A percentile compares a stretch with the other conserved stretches of the same genome.
phyloP scores from a whole-genome alignment of 2,797 vertebrate species.

The Danio albolineatus region DNA sequence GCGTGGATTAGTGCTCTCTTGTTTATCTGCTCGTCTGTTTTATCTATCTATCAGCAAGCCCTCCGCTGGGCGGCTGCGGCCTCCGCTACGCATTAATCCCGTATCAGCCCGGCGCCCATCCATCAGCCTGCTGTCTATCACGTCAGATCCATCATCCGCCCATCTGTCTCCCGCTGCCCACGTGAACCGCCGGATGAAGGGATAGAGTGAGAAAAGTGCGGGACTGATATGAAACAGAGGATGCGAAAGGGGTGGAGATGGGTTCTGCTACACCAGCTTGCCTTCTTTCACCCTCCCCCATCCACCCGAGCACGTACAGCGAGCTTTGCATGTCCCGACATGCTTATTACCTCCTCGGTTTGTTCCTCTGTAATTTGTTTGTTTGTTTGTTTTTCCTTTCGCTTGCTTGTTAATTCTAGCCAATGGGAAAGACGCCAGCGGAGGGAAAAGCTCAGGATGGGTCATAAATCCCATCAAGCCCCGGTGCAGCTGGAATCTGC shows the following conservation, averaged over 20 bases:
- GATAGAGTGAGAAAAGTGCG: slow-evolving; percentile 61
- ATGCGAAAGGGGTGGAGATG: slow-evolving; percentile 61
- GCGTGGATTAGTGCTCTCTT: slow-evolving; percentile 81
- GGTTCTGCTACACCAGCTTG: slow-evolving; percentile 45
- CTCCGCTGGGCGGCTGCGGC: slow-evolving; percentile 68
- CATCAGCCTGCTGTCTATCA: slow-evolving; percentile 83
- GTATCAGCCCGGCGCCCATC: slow-evolving; percentile 81
- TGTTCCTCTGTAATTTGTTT: slow-evolving; percentile 79
- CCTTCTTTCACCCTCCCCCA: slow-evolving; percentile 17
- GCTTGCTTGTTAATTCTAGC: slow-evolving; percentile 74
- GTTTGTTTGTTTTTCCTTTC: slow-evolving; percentile 66
- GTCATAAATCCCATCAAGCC: slow-evolving; percentile 78
- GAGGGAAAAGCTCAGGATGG: slow-evolving; percentile 65
- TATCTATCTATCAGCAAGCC: slow-evolving; percentile 82
- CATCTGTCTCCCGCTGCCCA: slow-evolving; percentile 80
- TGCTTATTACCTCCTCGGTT: slow-evolving; percentile 76
- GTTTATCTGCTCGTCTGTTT: slow-evolving; percentile 84
- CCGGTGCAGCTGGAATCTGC: slow-evolving; percentile 66
- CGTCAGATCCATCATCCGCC: slow-evolving; percentile 84
- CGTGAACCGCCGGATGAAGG: slow-evolving; percentile 71
- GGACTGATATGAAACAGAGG: slow-evolving; percentile 50
- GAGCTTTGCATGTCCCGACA: slow-evolving; percentile 70
- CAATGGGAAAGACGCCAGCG: slow-evolving; percentile 70
- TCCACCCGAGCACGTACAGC: slow-evolving; percentile 58
- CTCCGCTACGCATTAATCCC: slow-evolving; percentile 82